Conservation (phyloP, 2,888 invertebrate genomes). For the Steinernema carpocapsae region DNA sequence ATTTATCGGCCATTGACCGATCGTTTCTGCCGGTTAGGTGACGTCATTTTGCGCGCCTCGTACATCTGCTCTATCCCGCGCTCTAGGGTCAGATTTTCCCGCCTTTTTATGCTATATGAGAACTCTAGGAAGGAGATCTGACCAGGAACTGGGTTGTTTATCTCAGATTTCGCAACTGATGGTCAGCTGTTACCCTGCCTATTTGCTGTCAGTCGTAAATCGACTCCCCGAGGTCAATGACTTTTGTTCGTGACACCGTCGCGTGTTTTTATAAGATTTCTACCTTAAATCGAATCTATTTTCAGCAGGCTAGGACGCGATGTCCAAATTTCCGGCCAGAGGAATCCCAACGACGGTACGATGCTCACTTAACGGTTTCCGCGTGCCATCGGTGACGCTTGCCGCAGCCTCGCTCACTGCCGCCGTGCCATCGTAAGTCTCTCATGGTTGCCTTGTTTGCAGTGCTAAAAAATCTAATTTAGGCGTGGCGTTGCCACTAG, state of each 20-base stretch:
- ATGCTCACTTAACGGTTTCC: constrained; percentile 24
- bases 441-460: not conserved
- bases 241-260: no score
- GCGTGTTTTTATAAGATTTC: no score
- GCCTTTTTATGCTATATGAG: not conserved
- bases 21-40: no score
- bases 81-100: not conserved
- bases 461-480: not conserved
- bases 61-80: no score
- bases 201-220: no score
- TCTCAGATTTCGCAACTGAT: not conserved
- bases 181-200: not conserved
- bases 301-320: constrained; percentile 13
- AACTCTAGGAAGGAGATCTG: not conserved
- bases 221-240: no score
- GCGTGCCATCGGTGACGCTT: not conserved
- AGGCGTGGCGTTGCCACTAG: not conserved
- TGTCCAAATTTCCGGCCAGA: constrained; percentile 27
- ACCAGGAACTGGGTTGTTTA: not conserved
- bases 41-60: no score
- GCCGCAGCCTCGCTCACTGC: not conserved
- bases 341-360: constrained; percentile 16
- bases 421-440: not conserved
- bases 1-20: no score
- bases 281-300: no score